phyloP scores from a whole-genome alignment of 2,888 invertebrate genomes.

The Orchesella flavescens region DNA sequence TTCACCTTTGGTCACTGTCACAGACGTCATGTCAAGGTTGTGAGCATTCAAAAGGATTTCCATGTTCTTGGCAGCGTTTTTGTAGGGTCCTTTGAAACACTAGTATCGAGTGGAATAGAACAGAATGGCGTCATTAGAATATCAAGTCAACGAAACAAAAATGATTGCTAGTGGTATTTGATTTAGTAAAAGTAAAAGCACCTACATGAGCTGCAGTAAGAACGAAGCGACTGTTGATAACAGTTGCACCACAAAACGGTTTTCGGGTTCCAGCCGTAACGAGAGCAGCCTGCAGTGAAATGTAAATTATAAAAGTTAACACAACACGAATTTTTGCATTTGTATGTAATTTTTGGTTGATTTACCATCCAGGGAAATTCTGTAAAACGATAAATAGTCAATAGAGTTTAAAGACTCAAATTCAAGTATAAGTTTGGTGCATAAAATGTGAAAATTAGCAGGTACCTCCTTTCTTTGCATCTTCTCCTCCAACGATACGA shows the following conservation, averaged over 20 bases:
- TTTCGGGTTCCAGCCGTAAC: conserved; percentile 65
- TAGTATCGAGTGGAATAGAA: too few relatives aligned
- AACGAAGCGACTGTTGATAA: conserved; percentile 56
- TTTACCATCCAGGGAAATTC: conserved; percentile 67
- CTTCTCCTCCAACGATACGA: conserved; percentile 67
- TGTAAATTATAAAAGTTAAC: too few relatives aligned
- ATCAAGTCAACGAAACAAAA: too few relatives aligned
- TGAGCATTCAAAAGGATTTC: conserved; percentile 65
- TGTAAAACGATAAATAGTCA: background rate
- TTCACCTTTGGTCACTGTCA: conserved; percentile 42
- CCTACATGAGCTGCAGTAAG: conserved; percentile 61
- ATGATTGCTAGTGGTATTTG: too few relatives aligned
- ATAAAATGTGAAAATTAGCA: too few relatives aligned
- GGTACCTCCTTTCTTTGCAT: conserved; percentile 56
- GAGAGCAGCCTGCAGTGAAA: conserved; percentile 16
- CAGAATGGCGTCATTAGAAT: too few relatives aligned
- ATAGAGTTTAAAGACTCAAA: background rate
- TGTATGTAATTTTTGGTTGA: conserved; percentile 15
- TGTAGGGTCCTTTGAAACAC: conserved; percentile 66
- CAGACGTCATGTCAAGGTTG: conserved; percentile 61
- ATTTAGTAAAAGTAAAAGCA: too few relatives aligned
- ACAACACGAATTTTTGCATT: too few relatives aligned
- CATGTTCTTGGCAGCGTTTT: conserved; percentile 62
- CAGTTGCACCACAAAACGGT: conserved; percentile 66
- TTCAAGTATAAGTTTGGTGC: too few relatives aligned